phyloP scores from a whole-genome alignment of 1,140 invertebrate species.

The Euwallacea fornicatus region DNA sequence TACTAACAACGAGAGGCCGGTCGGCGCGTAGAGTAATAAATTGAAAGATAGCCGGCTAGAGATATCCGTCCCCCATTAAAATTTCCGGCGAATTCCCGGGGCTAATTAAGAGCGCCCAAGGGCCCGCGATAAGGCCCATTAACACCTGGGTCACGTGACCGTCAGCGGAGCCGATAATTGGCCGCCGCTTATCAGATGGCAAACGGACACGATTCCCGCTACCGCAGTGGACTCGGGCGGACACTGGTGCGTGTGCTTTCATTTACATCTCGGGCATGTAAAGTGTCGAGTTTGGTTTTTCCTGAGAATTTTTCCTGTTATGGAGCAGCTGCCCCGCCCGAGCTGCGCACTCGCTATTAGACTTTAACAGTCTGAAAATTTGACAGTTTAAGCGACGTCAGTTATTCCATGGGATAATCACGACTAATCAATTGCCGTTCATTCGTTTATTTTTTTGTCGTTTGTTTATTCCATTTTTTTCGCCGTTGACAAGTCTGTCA shows the following conservation, averaged over 20 bases:
- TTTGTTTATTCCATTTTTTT: no score
- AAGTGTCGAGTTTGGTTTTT: neutral
- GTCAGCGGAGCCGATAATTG: constrained; percentile 18
- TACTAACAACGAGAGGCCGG: no score
- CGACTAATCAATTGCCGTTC: no score
- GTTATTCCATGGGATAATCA: no score
- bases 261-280: neutral
- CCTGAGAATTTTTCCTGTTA: neutral
- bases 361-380: no score
- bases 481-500: no score
- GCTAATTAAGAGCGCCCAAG: constrained; percentile 22
- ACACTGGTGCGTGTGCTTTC: neutral
- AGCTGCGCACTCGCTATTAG: no score
- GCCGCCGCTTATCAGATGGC: constrained; percentile 25
- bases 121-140: constrained; percentile 26
- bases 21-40: no score
- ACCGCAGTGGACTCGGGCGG: constrained; percentile 10
- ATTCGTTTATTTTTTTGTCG: no score
- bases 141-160: constrained; percentile 31
- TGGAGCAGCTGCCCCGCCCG: no score
- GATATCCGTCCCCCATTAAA: constrained; percentile 14
- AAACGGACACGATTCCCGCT: constrained; percentile 25
- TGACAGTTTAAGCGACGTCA: no score
- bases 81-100: constrained; percentile 23
- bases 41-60: no score